Evolutionary conservation across 2,888 invertebrate species (phyloP), one percentile per base, ranked within the genome.

Genomic region (Yponomeuta cagnagella): DNA sequence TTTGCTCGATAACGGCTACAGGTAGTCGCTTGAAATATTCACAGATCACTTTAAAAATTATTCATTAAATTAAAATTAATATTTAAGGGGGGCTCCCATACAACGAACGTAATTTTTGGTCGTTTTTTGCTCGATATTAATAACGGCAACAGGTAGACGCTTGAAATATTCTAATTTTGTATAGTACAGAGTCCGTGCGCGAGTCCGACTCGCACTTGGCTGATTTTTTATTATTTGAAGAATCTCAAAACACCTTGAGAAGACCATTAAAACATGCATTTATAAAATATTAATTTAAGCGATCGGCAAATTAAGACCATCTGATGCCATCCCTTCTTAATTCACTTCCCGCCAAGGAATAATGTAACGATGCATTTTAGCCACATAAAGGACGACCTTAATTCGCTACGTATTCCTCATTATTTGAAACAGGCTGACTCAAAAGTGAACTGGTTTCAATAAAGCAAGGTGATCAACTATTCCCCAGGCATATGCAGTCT

Each of bases 371-470:
- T 58, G 15, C 52, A 58, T 58, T 58, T 30, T 30, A 65, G 31
- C 65, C 12, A 31, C 65, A 65, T 65, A 65, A 65, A 65, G 10
- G 31, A 33, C 65, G 33, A 33, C 65, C 31, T 65, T 65, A 58
- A 58, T 58, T 10, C 12, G 10, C 52, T n/a, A 23, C 64, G 30
- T 64, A 64, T 30, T 30, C 64, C 23, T 64, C n/a, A 37, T 43
- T 67, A 67, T 70, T 82, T 79, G 77, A 74, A 73, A 73, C 73
- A 70, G 73, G 73, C 74, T 75, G 72, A 76, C 72, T 75, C 77
- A 77, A 75, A 80, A 80, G 75, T 80, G 75, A 74, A 83, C 83
- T 82, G 80, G 82, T 86, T 85, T 83, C 80, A 75, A 75, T 77
- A 76, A 76, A 75, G 79, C 84, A 85, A 86, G 87, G 86, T 84